These are phyloP conservation scores for Dryomyza anilis DNA, from an alignment of 2,888 invertebrate species.

Conservation along the genomic window DNA sequence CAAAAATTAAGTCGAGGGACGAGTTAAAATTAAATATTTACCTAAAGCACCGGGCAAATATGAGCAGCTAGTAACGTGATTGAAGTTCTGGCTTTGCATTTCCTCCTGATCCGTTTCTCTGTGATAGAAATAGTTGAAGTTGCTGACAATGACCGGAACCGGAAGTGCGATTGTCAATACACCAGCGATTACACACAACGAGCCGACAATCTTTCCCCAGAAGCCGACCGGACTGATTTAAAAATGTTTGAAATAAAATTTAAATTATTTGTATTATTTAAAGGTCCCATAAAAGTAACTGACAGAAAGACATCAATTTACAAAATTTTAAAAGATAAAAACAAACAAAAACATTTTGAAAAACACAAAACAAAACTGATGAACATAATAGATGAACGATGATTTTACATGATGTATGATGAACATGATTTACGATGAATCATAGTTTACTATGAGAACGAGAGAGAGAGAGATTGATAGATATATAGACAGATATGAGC, in stretches of 20 bases:
- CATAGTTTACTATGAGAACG: too few species aligned
- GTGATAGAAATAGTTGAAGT: constrained; percentile 99
- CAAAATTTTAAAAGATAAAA: constrained; percentile 23
- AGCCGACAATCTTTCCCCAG: constrained; percentile 98
- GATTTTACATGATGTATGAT: neutral
- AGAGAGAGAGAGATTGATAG: neutral
- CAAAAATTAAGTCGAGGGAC: too few species aligned
- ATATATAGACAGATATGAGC: neutral
- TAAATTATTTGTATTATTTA: too few species aligned
- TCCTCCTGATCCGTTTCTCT: constrained; percentile 99
- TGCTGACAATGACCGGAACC: constrained; percentile 98
- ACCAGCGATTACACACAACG: constrained; percentile 97
- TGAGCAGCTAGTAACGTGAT: constrained; percentile 96
- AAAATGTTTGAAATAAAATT: too few species aligned
- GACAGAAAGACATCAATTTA: constrained; percentile 31
- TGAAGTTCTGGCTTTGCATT: constrained; percentile 98
- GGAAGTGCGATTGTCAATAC: constrained; percentile 98
- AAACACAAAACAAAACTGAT: constrained; percentile 5
- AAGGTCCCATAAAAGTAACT: constrained; percentile 11
- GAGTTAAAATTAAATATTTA: constrained; percentile 62
- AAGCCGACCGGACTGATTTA: constrained; percentile 96
- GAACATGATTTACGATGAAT: neutral
- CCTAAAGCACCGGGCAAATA: constrained; percentile 94
- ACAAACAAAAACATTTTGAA: neutral
- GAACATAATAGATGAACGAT: constrained; percentile 3